Conservation (phyloP, 2,797 vertebrate genomes). For the Neopelma chrysocephalum region DNA sequence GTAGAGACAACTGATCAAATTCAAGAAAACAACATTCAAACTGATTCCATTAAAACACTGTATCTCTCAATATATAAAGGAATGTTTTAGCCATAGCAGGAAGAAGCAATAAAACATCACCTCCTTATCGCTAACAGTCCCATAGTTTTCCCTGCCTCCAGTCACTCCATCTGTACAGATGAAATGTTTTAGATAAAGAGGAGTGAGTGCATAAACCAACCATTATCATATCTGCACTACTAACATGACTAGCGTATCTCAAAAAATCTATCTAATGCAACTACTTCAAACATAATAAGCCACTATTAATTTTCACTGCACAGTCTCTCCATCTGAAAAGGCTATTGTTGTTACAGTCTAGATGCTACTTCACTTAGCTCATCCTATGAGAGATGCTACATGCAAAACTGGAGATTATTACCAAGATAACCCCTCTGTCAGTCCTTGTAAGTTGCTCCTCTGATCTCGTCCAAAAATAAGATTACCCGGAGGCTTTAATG, state of each 20-base stretch:
- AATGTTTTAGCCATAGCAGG: neutral
- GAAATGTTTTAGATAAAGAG: neutral
- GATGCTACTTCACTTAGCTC: neutral
- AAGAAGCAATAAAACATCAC: neutral
- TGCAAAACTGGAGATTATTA: conserved; percentile 38
- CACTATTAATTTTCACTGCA: conserved; percentile 16
- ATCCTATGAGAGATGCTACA: neutral
- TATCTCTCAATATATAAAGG: neutral
- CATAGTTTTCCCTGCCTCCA: neutral
- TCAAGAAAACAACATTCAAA: neutral
- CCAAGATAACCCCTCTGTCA: neutral
- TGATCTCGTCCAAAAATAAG: conserved; percentile 50
- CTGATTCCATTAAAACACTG: neutral
- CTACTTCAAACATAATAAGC: neutral
- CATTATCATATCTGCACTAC: neutral
- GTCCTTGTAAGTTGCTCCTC: neutral
- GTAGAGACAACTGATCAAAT: neutral
- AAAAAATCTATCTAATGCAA: neutral
- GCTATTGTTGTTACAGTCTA: conserved; percentile 17
- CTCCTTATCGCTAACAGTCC: neutral
- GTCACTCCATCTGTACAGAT: neutral
- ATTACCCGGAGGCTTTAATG: conserved; percentile 61
- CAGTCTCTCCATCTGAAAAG: conserved; percentile 20
- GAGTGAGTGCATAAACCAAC: neutral
- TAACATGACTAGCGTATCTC: neutral